Evolutionary conservation across 2,797 vertebrate genomes (phyloP).

Genomic region (Cyprinella venusta): DNA sequence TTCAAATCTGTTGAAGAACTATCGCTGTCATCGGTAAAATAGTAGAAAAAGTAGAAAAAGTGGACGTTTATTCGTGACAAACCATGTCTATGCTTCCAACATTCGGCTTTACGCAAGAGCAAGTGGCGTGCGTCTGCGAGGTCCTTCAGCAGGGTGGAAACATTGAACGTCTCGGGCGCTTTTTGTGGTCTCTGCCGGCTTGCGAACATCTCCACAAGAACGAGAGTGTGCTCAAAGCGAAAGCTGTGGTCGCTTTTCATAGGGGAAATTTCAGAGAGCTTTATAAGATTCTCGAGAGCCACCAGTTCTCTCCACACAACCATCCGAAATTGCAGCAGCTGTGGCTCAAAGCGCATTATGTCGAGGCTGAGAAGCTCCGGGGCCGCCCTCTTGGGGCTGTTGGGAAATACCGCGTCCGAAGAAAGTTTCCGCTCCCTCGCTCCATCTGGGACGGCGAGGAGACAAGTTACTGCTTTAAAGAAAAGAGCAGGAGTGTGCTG

Average conservation of each 20-base stretch:
- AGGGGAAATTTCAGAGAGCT: constrained; percentile 93
- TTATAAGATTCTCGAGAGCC: constrained; percentile 94
- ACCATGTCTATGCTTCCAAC: constrained; percentile 98
- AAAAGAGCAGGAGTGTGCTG: constrained; percentile 91
- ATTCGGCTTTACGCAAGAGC: constrained; percentile 98
- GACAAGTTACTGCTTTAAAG: constrained; percentile 98
- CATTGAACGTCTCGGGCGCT: constrained; percentile 94
- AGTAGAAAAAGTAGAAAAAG: constrained; percentile 67
- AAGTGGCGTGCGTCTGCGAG: constrained; percentile 96
- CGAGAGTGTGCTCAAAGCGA: constrained; percentile 95
- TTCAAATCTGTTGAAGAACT: constrained; percentile 65
- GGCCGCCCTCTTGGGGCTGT: constrained; percentile 92
- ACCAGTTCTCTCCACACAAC: constrained; percentile 94
- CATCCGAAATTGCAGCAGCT: constrained; percentile 93
- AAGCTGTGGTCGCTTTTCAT: constrained; percentile 94
- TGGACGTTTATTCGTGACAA: constrained; percentile 69
- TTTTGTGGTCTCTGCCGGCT: constrained; percentile 96
- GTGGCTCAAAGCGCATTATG: constrained; percentile 95
- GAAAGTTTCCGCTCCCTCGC: constrained; percentile 92
- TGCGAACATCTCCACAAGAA: constrained; percentile 98
- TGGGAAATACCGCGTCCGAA: constrained; percentile 92
- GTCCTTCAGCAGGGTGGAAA: constrained; percentile 97
- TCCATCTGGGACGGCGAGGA: constrained; percentile 96
- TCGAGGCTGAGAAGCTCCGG: constrained; percentile 92
- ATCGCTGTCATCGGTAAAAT: constrained; percentile 64